These are phyloP conservation scores for Xiphorhynchus elegans DNA, from an alignment of 2,113 vertebrate genomes.

Conservation along the genomic window DNA sequence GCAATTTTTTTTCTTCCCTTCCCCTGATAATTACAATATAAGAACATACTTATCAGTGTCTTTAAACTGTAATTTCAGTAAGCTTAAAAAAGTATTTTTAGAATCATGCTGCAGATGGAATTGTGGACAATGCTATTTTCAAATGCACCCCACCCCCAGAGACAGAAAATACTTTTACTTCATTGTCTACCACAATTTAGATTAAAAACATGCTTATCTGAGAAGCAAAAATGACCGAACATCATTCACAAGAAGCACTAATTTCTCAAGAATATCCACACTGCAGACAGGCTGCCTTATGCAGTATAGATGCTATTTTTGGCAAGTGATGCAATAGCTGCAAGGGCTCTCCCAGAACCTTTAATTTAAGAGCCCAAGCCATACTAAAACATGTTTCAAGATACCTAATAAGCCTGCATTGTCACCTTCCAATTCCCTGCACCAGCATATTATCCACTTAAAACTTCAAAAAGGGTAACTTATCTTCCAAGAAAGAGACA, in stretches of 20 bases:
- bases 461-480: too few species aligned
- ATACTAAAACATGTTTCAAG: not conserved
- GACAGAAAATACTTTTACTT: constrained; percentile 14
- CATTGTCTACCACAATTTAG: constrained; percentile 11
- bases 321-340: constrained; percentile 60
- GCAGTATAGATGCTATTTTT: constrained; percentile 56
- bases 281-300: constrained; percentile 49
- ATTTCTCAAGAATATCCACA: constrained; percentile 47
- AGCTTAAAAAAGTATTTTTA: constrained; percentile 22
- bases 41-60: constrained; percentile 13
- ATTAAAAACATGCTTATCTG: not conserved
- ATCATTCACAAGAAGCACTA: constrained; percentile 34
- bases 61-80: not conserved
- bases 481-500: not conserved
- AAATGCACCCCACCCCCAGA: not conserved
- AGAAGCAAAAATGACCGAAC: constrained; percentile 15
- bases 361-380: constrained; percentile 19
- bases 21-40: constrained; percentile 19
- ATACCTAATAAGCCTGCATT: not conserved
- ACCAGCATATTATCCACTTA: not conserved
- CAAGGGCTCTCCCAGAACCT: constrained; percentile 63
- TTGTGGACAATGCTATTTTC: constrained; percentile 10
- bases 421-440: not conserved
- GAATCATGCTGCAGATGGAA: not conserved
- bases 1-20: not conserved